Percentiles rank a stretch among this genome's conserved stretches.
phyloP scores from a whole-genome alignment of 2,888 invertebrate genomes.

The Parthenolecanium corni region DNA sequence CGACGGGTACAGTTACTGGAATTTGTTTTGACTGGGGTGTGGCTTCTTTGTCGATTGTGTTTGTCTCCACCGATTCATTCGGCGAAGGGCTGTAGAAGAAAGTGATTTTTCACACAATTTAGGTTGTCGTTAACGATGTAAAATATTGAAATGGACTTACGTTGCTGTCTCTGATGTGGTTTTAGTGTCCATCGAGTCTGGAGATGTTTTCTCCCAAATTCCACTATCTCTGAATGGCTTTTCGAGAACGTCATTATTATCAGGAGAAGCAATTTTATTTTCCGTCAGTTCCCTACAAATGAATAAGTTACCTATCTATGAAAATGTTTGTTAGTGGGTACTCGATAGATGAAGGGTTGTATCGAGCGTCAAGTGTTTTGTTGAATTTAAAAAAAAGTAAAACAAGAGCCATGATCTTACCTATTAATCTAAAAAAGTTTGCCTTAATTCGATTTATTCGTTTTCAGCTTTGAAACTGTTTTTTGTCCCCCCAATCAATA shows the following conservation, averaged over 20 bases:
- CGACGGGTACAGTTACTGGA: background rate
- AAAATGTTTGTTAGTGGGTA: no score
- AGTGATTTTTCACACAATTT: background rate
- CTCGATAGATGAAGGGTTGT: no score
- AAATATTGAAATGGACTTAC: background rate
- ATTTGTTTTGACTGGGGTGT: no score
- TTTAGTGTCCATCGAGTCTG: constrained; percentile 11
- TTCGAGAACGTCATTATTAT: background rate
- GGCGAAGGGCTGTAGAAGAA: background rate
- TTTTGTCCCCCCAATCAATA: no score
- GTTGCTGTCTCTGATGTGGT: constrained; percentile 2
- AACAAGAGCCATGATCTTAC: no score
- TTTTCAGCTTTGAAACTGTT: no score
- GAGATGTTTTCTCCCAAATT: constrained; percentile 19
- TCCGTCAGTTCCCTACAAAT: background rate
- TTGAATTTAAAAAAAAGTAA: no score
- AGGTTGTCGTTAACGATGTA: background rate
- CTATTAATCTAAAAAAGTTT: no score
- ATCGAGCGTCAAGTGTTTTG: no score
- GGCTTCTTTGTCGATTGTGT: no score
- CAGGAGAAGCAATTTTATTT: background rate
- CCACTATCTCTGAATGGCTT: constrained; percentile 19
- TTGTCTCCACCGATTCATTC: no score
- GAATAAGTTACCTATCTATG: background rate
- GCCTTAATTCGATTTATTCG: no score